Base-by-base conservation (phyloP, 2,888 invertebrate genomes). In the Electrophaes corylata region DNA sequence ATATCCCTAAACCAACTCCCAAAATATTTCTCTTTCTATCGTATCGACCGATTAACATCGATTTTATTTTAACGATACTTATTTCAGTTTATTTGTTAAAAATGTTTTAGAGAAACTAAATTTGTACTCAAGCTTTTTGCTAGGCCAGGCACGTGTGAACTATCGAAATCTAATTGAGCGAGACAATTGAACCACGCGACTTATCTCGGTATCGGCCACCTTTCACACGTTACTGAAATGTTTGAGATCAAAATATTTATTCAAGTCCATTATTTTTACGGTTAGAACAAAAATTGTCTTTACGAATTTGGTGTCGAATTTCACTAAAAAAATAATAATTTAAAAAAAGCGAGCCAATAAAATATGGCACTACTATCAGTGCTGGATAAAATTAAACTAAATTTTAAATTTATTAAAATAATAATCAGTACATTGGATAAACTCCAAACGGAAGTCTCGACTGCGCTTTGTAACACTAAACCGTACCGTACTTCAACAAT, bases 301-400 rank as follows among this genome's bases (percentile, higher is more conserved):
- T 84, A 78, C 72, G 78, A 83, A 86, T 91, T 91, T 91, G 91
- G 91, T 88, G 83, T 90, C 89, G 75, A 88, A 88, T 88, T 90
- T 87, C 81, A 86, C 90, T 88, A 88, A 73, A 78, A 83, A 78
- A 86, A 75, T 78, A 83, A 82, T 71, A 74, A 72, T 81, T 83
- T 72, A 76, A 81, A 82, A n/a, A 79, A 74, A 81, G 79, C 81
- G 82, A 88, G 88, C 91, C 90, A 89, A 88, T 88, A 84, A 82
- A 83, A 87, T 88, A 91, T 91, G 91, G 91, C 91, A 91, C 91
- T 88, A 77, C 73, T 49, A 73, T 91, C 91, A 91, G 91, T 91
- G 91, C 91, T 83, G 84, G 46, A 64, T 66, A 83, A 75, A 86
- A 90, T 89, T 86, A 88, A 44, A 78, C 88, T 88, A 89, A 77